Evolutionary conservation across 2,797 vertebrate genomes (phyloP), one percentile per base, ranked within the genome.

Genomic region (Gadopsis marmoratus): DNA sequence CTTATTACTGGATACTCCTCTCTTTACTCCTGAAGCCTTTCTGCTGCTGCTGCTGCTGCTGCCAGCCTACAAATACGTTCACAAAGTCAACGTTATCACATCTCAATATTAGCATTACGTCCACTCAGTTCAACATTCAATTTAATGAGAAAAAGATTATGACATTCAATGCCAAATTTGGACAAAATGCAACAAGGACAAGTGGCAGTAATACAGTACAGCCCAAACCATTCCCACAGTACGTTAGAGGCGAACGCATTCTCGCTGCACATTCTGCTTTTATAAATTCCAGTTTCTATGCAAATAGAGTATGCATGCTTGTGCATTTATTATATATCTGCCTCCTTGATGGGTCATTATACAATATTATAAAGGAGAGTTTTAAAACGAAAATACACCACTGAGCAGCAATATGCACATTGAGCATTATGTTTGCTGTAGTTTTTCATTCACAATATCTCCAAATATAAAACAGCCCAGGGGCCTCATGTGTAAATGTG

Each of bases 1-100:
- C 66, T 17, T 76, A 43, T 89, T 81, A 55, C 55, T 67, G n/a
- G 0, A 68, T 74, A 47, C 26, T 79, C 65, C 50, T 79, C 29
- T 74, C 48, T 73, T 55, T 45, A 51, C n/a, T 59, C 58, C 54
- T 43, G 3, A 54, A 54, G 14, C 47, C 39, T 75, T 51, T 79
- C 65, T 80, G 41, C 71, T 65, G 29, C 63, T 78, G 37, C 54
- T 62, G 23, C 51, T 68, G 11, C 68, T 68, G 56, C 65, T 71
- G 37, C 55, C 37, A 45, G 56, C 23, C 35, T 37, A 37, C 37
- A 37, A 43, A 35, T 35, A 35, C 6, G 7, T 35, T 35, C 7
- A 35, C 43, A 48, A 63, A 63, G 61, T 31, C 43, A 31, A 31
- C 9, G 31, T 10, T 16, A 31, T 7, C 9, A 26, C 26, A 26